Evolutionary conservation across 2,888 invertebrate genomes (phyloP).

Genomic region (Dermolepida albohirtum): DNA sequence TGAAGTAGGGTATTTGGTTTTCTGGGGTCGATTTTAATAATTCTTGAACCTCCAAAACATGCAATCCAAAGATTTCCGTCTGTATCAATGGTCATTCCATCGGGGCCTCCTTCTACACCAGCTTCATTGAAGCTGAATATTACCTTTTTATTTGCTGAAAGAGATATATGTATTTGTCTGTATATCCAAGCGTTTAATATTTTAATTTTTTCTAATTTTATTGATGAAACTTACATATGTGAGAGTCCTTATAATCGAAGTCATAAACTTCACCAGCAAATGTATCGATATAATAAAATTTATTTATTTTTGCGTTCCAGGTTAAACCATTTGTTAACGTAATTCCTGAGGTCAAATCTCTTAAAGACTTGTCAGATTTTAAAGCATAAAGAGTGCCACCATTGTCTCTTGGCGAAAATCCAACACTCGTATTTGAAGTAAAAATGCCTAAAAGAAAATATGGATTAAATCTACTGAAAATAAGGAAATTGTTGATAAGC

Average conservation of each 20-base stretch:
- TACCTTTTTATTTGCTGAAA: constrained; percentile 71
- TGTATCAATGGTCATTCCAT: constrained; percentile 82
- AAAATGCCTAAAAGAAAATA: constrained; percentile 24
- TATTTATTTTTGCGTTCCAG: constrained; percentile 75
- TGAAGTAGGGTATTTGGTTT: constrained; percentile 69
- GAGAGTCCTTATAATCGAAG: constrained; percentile 73
- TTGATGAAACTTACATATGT: constrained; percentile 55
- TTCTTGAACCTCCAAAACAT: constrained; percentile 75
- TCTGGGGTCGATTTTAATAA: constrained; percentile 69
- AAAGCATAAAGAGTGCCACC: constrained; percentile 41
- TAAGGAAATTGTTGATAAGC: background rate
- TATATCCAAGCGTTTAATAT: too few relatives aligned
- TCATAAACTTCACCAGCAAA: constrained; percentile 73
- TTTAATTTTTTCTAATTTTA: background rate
- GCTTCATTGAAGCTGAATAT: constrained; percentile 69
- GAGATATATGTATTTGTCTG: background rate
- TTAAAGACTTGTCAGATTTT: constrained; percentile 41
- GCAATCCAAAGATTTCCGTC: constrained; percentile 84
- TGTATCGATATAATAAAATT: constrained; percentile 83
- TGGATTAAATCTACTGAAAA: too few relatives aligned
- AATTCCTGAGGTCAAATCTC: constrained; percentile 50
- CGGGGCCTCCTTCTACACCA: constrained; percentile 68
- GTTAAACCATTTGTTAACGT: constrained; percentile 74
- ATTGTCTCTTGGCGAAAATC: constrained; percentile 1
- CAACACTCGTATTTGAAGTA: background rate